Evolutionary conservation across 2,888 invertebrate species (phyloP), one percentile per base, ranked within the genome.

Genomic region (Xestia ashworthii): DNA sequence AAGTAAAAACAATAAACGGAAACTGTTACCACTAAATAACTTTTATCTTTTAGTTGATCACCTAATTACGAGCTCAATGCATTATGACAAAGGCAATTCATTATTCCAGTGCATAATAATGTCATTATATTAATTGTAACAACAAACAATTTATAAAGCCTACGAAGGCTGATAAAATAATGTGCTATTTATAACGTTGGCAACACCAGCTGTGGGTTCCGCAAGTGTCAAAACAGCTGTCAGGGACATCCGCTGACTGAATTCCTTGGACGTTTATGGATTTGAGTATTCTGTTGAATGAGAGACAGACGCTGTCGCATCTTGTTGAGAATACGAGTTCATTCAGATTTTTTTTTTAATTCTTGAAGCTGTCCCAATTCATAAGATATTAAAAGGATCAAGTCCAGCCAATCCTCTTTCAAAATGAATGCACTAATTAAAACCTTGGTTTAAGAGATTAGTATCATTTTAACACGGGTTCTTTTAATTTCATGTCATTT

Each of bases 141-240:
- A 74, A 67, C 62, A 84, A 73, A 69, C 32, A 71, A 74, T 74
- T 71, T 71, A 58, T 44, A n/a, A 16, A 68, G 25, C 50, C 64
- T 65, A 22, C 22, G 38, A 41, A 68, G 38, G 58, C 46, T 73
- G 66, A 69, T 67, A 55, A 32, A 71, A 60, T 58, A 44, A 38
- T 75, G 19, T 53, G 71, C 76, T 81, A 85, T 87, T 83, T 88
- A 82, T 85, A 83, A 50, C 68, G 41, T 41, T 83, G 78, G 80
- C 74, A 80, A 76, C 69, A 85, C 70, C 78, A 64, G 74, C 74
- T 77, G 82, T 32, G n/a, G 41, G 65, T 62, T 22, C 48, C 55
- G 76, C 87, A 89, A 87, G 80, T 88, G 89, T 69, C 78, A 67
- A 76, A 82, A 78, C 87, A 88, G 77, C 87, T 87, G 87, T 82